Evolutionary conservation across 2,113 vertebrate genomes (phyloP).

Genomic region (Myanophis thanlyinensis): DNA sequence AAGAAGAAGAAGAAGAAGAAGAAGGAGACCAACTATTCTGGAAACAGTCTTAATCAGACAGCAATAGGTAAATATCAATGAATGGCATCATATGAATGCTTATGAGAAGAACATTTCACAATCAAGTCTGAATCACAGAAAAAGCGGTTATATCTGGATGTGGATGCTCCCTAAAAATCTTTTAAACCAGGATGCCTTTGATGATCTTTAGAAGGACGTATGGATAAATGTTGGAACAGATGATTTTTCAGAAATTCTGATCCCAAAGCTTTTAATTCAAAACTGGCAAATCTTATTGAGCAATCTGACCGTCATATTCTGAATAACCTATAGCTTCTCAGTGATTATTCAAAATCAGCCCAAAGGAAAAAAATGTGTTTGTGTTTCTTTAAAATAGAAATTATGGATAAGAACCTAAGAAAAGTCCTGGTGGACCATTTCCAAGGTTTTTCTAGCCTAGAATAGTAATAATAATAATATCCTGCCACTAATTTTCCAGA

Average conservation of each 20-base stretch:
- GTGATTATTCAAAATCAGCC: not conserved
- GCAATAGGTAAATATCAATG: not conserved
- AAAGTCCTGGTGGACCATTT: not conserved
- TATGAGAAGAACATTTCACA: not conserved
- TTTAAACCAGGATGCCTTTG: not conserved
- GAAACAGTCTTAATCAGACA: not conserved
- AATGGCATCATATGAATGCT: not conserved
- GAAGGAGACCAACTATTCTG: not conserved
- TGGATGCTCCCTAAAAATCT: not conserved
- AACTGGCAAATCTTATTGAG: not conserved
- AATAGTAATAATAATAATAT: not conserved
- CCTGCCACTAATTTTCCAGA: not conserved
- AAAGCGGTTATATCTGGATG: not conserved
- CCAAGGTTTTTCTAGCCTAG: not conserved
- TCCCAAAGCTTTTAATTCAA: not conserved
- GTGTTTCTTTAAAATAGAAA: not conserved
- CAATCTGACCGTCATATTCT: not conserved
- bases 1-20: too few relatives aligned
- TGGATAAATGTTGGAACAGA: not conserved
- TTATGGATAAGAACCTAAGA: not conserved
- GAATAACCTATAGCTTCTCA: not conserved
- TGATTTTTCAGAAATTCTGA: not conserved
- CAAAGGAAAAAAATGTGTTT: not conserved
- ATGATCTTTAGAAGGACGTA: not conserved
- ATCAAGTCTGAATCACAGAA: not conserved